A percentile compares a stretch with the other conserved stretches of the same genome.
Evolutionary conservation across 1,140 invertebrate genomes (phyloP).

Genomic region (Drosophila melanica): DNA sequence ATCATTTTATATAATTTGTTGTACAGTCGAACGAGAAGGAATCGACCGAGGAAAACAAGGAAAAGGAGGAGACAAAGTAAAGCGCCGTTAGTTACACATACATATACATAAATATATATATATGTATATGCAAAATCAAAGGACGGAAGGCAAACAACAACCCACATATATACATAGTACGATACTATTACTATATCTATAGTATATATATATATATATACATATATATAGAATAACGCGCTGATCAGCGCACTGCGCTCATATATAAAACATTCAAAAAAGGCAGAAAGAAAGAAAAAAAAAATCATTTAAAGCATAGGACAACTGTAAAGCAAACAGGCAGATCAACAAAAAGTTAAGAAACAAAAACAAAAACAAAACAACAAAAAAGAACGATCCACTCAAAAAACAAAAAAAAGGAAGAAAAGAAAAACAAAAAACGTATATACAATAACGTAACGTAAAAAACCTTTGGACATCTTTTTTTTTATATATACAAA

Average conservation of each 20-base stretch:
- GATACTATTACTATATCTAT: constrained; percentile 64
- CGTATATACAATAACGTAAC: constrained; percentile 81
- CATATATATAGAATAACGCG: constrained; percentile 66
- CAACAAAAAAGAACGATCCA: constrained; percentile 69
- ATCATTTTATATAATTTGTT: constrained; percentile 2
- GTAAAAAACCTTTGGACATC: constrained; percentile 77
- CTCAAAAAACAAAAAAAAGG: constrained; percentile 53
- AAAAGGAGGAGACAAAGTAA: constrained; percentile 87
- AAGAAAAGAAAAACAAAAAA: constrained; percentile 45
- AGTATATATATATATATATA: constrained; percentile 65
- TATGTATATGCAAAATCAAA: constrained; percentile 50
- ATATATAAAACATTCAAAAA: constrained; percentile 75
- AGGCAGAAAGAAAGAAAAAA: constrained; percentile 27
- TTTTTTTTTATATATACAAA: constrained; percentile 82
- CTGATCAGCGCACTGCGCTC: constrained; percentile 74
- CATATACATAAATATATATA: constrained; percentile 54
- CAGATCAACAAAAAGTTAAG: constrained; percentile 48
- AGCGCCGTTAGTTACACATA: constrained; percentile 71
- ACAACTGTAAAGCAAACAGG: constrained; percentile 67
- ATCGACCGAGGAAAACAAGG: constrained; percentile 89
- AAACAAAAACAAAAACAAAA: constrained; percentile 44
- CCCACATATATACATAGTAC: constrained; percentile 79
- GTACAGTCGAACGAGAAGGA: constrained; percentile 87
- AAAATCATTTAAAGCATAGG: constrained; percentile 66
- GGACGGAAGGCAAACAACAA: constrained; percentile 34